phyloP scores from a whole-genome alignment of 2,888 invertebrate genomes.

The Isoperla grammatica region DNA sequence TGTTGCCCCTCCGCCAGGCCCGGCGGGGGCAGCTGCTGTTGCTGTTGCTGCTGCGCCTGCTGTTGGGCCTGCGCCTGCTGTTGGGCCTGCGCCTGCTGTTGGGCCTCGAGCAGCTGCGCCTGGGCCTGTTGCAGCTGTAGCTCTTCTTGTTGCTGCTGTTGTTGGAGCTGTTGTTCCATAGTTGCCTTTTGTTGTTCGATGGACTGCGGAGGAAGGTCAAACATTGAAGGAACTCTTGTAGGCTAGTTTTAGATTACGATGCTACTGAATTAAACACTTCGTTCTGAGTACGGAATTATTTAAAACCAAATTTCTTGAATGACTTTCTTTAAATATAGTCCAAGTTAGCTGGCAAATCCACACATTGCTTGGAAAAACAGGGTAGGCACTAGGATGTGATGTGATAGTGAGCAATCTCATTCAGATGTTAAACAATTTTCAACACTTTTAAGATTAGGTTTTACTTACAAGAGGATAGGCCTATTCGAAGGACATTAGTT shows the following conservation, averaged over 20 bases:
- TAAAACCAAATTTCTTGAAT: not conserved
- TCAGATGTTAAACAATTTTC: no score
- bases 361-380: no score
- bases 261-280: not conserved
- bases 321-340: no score
- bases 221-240: not conserved
- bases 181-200: slow-evolving; percentile 68
- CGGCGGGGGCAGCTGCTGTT: slow-evolving; percentile 3
- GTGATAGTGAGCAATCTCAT: no score
- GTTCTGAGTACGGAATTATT: not conserved
- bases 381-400: no score
- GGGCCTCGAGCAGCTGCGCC: slow-evolving; percentile 32
- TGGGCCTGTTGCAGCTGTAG: slow-evolving; percentile 42
- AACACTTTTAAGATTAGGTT: no score
- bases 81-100: slow-evolving; percentile 29
- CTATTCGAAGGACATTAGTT: no score
- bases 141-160: slow-evolving; percentile 38
- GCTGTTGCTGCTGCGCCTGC: slow-evolving; percentile 40
- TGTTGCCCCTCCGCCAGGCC: slow-evolving; percentile 16
- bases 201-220: slow-evolving; percentile 30
- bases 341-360: no score
- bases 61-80: slow-evolving; percentile 6
- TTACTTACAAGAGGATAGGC: no score
- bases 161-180: slow-evolving; percentile 51
- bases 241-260: no score